Percentiles rank a stretch among this genome's conserved stretches.
phyloP scores from a whole-genome alignment of 2,113 vertebrate species.

The Hydrochoerus hydrochaeris region DNA sequence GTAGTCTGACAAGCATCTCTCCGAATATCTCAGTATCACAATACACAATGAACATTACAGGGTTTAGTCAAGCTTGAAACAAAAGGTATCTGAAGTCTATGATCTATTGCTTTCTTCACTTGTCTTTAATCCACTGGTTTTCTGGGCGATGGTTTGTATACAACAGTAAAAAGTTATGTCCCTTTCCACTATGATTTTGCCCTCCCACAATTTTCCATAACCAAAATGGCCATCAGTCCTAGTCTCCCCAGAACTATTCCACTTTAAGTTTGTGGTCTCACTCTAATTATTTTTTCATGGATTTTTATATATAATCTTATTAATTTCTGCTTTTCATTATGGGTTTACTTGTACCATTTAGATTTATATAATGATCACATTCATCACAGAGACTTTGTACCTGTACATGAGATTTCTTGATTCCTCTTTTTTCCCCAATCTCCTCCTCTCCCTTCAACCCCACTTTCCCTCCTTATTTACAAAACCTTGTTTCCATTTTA shows the following conservation, averaged over 20 bases:
- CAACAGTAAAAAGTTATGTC: not conserved
- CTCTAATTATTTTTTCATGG: not conserved
- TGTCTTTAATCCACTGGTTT: not conserved
- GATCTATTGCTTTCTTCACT: not conserved
- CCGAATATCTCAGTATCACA: constrained; percentile 29
- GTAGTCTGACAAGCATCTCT: constrained; percentile 20
- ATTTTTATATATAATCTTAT: not conserved
- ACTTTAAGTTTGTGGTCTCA: not conserved
- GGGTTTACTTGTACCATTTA: not conserved
- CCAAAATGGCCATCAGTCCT: not conserved
- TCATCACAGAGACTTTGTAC: not conserved
- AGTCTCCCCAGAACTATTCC: not conserved
- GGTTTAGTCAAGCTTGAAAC: not conserved
- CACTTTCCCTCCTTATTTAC: not conserved
- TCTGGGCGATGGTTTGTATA: not conserved
- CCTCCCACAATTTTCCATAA: not conserved
- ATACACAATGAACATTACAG: not conserved
- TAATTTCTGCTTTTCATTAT: not conserved
- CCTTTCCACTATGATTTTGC: not conserved
- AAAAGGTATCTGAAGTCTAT: not conserved
- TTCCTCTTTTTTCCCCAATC: not conserved
- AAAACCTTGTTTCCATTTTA: not conserved
- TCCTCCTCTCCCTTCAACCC: not conserved
- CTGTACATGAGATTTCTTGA: not conserved
- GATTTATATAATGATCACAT: not conserved